Evolutionary conservation across 2,113 vertebrate species (phyloP), one percentile per base, ranked within the genome.

Genomic region (Caloenas nicobarica): DNA sequence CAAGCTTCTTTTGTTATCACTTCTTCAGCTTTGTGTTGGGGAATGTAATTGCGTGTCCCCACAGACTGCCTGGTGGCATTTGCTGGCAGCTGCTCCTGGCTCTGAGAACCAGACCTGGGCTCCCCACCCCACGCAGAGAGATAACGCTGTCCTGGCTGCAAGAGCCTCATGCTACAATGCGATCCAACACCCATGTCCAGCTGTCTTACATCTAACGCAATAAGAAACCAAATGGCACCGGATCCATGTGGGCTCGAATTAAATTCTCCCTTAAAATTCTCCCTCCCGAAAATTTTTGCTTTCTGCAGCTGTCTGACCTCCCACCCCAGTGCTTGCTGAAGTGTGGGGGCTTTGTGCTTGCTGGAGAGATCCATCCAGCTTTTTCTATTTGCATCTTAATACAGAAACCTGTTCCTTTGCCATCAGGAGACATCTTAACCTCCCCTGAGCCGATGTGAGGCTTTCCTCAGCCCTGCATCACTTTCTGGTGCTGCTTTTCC

Each of bases 151-250:
- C n/a, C 71, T 48, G 60, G 10, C 13, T 48, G 11, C 31, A 53
- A 24, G 23, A 65, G 44, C 51, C n/a, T 70, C 23, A 13, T 0
- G 2, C 38, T 9, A 4, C 82, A 64, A 5, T 0, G 1, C 78
- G 48, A 28, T 79, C 38, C 36, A 24, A n/a, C 66, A n/a, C 9
- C 18, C 0, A 0, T 72, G 64, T 66, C 44, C 46, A 44, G 6
- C 50, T 86, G 25, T 31, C 60, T 79, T 53, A 22, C 13, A 13
- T 64, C 54, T 82, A 46, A 19, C 0, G 0, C 9, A 8, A 3
- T 42, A 69, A 82, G 42, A 69, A 83, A 58, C 26, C 65, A 78
- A 36, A 68, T 53, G 33, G 38, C 46, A 21, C 40, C 8, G 5
- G 15, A 58, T 79, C 66, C 14, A 10, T 15, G n/a, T 26, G 4